Evolutionary conservation across 2,797 vertebrate species (phyloP), one percentile per base, ranked within the genome.

Genomic region (Alauda arvensis): DNA sequence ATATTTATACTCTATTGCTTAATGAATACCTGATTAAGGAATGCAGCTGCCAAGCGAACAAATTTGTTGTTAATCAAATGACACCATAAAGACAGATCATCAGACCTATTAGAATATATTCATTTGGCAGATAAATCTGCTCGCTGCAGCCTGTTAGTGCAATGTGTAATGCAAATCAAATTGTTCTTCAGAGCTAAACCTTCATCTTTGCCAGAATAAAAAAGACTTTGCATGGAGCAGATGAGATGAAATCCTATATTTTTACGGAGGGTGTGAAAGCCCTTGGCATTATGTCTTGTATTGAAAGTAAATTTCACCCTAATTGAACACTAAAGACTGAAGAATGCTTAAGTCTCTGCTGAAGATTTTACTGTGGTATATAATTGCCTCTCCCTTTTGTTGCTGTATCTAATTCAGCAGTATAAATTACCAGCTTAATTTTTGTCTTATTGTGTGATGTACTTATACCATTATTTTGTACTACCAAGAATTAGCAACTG

Each of bases 61-160:
- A 91, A 96, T 95, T 96, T 94, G 93, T 95, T 77, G 94, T 96
- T 97, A 96, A 96, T 96, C 93, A 96, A 96, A 96, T 90, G 91
- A 92, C 68, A 77, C 91, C 83, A 94, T 95, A 95, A 96, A 96
- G 93, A 95, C 92, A 93, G 70, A 96, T 96, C 95, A 96, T 96
- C 94, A 95, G 88, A 72, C 92, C 95, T 96, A 95, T 96, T 96
- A 95, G 93, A 96, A 96, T 94, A 74, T 77, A 96, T 94, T 95
- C 83, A 91, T 85, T 91, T 90, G 55, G 76, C 90, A 93, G 88
- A 95, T 92, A 95, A 96, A 93, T 88, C 93, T 86, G 87, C 28
- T 28, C 5, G 4, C 86, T 77, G 83, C 93, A 94, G 87, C 78
- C 90, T 63, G 87, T 95, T 90, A 85, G 65, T 37, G 63, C 79